phyloP scores from a whole-genome alignment of 1,140 invertebrate genomes.

The Acromyrmex charruanus region DNA sequence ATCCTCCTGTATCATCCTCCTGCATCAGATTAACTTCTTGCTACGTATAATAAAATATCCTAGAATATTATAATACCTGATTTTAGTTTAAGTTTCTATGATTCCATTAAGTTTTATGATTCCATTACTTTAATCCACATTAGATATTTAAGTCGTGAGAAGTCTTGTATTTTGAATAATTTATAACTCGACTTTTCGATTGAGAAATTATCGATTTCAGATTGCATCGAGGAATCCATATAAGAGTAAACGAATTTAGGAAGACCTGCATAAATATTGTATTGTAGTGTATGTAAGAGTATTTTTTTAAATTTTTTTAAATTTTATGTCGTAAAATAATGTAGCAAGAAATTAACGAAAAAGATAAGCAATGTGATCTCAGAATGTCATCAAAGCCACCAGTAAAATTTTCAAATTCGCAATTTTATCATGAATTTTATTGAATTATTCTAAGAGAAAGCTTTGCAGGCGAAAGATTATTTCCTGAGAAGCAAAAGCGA shows the following conservation, averaged over 20 bases:
- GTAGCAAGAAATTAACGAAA: constrained; percentile 16
- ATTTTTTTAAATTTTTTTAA: constrained; percentile 18
- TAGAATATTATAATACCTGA: neutral
- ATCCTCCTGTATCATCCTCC: neutral
- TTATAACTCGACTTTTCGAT: constrained; percentile 7
- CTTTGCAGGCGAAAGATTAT: neutral
- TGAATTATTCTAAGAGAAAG: constrained; percentile 9
- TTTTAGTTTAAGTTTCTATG: neutral
- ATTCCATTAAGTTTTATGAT: neutral
- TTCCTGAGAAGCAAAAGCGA: neutral
- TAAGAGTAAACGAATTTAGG: neutral
- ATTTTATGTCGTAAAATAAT: neutral
- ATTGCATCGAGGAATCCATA: constrained; percentile 27
- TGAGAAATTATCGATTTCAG: neutral
- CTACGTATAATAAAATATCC: neutral
- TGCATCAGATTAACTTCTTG: constrained; percentile 7
- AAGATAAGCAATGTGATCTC: neutral
- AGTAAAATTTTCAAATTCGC: neutral
- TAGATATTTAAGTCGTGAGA: neutral
- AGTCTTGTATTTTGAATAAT: neutral
- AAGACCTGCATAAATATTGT: neutral
- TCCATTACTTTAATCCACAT: constrained; percentile 15
- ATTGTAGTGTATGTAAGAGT: neutral
- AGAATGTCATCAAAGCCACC: neutral
- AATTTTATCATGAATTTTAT: too few species aligned